A percentile compares a stretch with the other conserved stretches of the same genome.
Conservation (phyloP, 2,888 invertebrate genomes). For the Drosophila ustulata region DNA sequence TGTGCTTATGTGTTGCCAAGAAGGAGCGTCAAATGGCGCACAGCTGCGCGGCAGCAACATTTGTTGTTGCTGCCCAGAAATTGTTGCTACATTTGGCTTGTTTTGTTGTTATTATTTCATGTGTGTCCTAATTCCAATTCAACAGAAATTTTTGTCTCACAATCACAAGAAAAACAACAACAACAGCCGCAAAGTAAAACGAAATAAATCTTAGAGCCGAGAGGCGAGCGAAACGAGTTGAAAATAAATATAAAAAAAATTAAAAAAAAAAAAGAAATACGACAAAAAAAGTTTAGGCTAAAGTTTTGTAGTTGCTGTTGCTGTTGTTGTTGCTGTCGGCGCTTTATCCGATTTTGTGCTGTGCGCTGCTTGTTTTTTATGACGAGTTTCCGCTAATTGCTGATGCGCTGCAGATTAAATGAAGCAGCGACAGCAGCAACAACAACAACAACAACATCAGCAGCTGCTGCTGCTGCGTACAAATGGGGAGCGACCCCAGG, state of each 20-base stretch:
- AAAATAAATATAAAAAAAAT: constrained; percentile 43
- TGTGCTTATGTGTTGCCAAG: constrained; percentile 26
- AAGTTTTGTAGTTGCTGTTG: constrained; percentile 47
- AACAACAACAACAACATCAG: constrained; percentile 30
- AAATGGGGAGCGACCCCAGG: constrained; percentile 48
- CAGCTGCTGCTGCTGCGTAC: constrained; percentile 51
- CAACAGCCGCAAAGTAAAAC: constrained; percentile 58
- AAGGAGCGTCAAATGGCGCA: constrained; percentile 75
- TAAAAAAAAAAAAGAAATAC: constrained; percentile 14
- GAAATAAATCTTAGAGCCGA: constrained; percentile 78
- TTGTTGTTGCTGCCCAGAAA: constrained; percentile 56
- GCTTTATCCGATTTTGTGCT: constrained; percentile 77
- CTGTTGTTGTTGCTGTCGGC: constrained; percentile 67
- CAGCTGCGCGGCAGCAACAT: constrained; percentile 64
- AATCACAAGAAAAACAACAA: constrained; percentile 55
- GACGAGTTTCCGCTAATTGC: constrained; percentile 81
- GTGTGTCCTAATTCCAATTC: constrained; percentile 80
- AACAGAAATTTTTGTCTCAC: constrained; percentile 80
- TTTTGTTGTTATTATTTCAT: constrained; percentile 62
- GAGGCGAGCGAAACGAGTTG: constrained; percentile 68
- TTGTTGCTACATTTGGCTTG: constrained; percentile 73
- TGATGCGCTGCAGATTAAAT: constrained; percentile 80
- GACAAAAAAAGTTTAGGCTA: constrained; percentile 64
- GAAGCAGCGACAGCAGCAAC: constrained; percentile 42
- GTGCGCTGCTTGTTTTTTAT: constrained; percentile 68